A percentile compares a stretch with the other conserved stretches of the same genome.
Conservation (phyloP, 1,140 invertebrate species). For the Pogonognathellus flavescens region DNA sequence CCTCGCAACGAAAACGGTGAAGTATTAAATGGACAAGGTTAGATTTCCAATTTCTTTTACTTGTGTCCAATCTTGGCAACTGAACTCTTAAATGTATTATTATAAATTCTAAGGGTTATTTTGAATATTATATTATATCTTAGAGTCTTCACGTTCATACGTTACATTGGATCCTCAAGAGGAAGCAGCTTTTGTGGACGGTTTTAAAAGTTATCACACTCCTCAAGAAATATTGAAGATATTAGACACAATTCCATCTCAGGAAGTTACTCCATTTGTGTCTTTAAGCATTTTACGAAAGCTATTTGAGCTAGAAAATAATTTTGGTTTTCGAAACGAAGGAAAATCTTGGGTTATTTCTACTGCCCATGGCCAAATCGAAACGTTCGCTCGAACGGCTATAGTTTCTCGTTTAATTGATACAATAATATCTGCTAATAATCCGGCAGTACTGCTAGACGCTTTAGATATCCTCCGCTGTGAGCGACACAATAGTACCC, state of each 20-base stretch:
- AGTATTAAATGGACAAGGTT: background rate
- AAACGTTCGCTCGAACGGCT: constrained; percentile 70
- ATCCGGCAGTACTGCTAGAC: constrained; percentile 71
- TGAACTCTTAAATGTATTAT: too few species aligned
- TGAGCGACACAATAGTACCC: constrained; percentile 67
- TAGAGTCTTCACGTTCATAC: constrained; percentile 47
- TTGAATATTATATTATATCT: too few species aligned
- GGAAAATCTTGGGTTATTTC: constrained; percentile 58
- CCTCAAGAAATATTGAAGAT: constrained; percentile 65
- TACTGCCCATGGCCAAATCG: constrained; percentile 61
- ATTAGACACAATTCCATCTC: constrained; percentile 70
- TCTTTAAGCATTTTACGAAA: constrained; percentile 73
- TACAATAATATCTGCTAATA: constrained; percentile 70
- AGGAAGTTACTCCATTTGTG: constrained; percentile 73
- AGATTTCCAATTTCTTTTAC: background rate
- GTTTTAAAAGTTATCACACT: constrained; percentile 67
- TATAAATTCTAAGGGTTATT: too few species aligned
- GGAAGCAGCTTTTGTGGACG: constrained; percentile 67
- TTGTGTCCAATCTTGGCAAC: too few species aligned
- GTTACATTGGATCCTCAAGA: constrained; percentile 61
- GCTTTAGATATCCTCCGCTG: constrained; percentile 70
- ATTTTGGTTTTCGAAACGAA: constrained; percentile 68
- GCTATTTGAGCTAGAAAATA: constrained; percentile 73
- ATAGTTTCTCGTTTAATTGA: constrained; percentile 72
- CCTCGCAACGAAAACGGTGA: constrained; percentile 3